These are phyloP conservation scores for Sminthurinus signatus DNA, from an alignment of 1,140 invertebrate species.

Conservation along the genomic window DNA sequence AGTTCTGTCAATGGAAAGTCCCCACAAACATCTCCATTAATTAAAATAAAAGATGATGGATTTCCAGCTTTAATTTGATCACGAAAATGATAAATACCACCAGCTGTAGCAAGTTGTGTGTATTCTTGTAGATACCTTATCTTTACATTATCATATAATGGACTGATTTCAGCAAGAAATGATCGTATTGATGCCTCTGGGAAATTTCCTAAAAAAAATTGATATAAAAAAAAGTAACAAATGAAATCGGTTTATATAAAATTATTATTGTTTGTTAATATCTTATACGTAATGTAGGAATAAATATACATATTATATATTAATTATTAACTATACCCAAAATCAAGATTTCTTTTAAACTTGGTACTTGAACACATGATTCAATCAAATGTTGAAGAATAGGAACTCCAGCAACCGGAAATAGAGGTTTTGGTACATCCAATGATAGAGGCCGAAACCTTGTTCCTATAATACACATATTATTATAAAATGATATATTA, in stretches of 20 bases:
- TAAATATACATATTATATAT: no score
- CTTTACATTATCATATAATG: constrained; percentile 38
- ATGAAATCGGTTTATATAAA: no score
- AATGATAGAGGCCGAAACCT: constrained; percentile 92
- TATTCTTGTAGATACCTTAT: constrained; percentile 88
- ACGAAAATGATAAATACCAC: constrained; percentile 94
- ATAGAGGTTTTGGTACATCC: constrained; percentile 93
- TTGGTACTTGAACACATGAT: constrained; percentile 71
- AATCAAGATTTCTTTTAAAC: constrained; percentile 83
- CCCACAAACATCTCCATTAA: constrained; percentile 90
- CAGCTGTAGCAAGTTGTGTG: constrained; percentile 87
- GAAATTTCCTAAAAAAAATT: no score
- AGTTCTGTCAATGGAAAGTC: constrained; percentile 89
- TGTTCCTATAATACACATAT: constrained; percentile 63
- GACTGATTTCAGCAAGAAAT: constrained; percentile 70
- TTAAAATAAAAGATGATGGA: constrained; percentile 85
- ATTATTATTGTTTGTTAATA: no score
- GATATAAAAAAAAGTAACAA: no score
- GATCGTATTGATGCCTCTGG: constrained; percentile 68
- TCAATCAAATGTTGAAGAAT: constrained; percentile 86
- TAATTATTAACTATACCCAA: no score
- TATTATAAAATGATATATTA: neutral
- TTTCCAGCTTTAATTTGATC: constrained; percentile 88
- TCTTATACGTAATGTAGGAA: no score
- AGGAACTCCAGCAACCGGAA: constrained; percentile 87